Evolutionary conservation across 2,888 invertebrate species (phyloP).

Genomic region (Phengaris arion): DNA sequence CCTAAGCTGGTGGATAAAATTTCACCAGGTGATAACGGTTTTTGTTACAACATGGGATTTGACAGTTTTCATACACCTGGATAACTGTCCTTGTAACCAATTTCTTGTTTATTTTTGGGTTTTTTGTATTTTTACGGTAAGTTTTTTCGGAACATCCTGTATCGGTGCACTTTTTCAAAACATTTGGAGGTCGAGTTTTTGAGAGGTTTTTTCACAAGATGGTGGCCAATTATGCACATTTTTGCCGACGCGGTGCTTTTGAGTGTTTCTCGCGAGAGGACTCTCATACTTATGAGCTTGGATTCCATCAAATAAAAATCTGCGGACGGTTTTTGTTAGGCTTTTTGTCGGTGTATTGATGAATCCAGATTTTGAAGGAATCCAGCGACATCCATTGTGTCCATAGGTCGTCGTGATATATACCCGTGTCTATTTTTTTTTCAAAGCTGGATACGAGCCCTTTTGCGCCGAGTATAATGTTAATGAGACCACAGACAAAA

Average conservation of each 20-base stretch:
- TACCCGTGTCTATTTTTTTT: constrained; percentile 29
- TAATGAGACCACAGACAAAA: constrained; percentile 12
- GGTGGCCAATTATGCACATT: constrained; percentile 77
- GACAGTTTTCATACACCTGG: constrained; percentile 1
- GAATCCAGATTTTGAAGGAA: constrained; percentile 67
- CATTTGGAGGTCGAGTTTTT: constrained; percentile 76
- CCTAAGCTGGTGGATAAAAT: not conserved
- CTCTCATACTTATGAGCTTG: constrained; percentile 64
- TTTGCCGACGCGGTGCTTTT: constrained; percentile 73
- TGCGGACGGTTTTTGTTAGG: constrained; percentile 62
- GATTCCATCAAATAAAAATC: constrained; percentile 78
- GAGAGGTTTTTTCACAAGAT: constrained; percentile 69
- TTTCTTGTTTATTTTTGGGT: not conserved
- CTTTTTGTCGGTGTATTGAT: constrained; percentile 75
- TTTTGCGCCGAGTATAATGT: constrained; percentile 4
- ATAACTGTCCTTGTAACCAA: not conserved
- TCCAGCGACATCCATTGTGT: constrained; percentile 47
- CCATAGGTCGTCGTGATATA: constrained; percentile 34
- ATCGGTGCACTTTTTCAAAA: constrained; percentile 73
- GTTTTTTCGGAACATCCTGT: constrained; percentile 55
- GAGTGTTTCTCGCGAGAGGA: constrained; percentile 52
- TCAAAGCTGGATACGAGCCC: not conserved
- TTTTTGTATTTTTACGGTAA: constrained; percentile 23
- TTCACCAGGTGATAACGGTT: constrained; percentile 19
- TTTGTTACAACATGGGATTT: not conserved